Evolutionary conservation across 2,113 vertebrate species (phyloP).

Genomic region (Tragelaphus strepsiceros): DNA sequence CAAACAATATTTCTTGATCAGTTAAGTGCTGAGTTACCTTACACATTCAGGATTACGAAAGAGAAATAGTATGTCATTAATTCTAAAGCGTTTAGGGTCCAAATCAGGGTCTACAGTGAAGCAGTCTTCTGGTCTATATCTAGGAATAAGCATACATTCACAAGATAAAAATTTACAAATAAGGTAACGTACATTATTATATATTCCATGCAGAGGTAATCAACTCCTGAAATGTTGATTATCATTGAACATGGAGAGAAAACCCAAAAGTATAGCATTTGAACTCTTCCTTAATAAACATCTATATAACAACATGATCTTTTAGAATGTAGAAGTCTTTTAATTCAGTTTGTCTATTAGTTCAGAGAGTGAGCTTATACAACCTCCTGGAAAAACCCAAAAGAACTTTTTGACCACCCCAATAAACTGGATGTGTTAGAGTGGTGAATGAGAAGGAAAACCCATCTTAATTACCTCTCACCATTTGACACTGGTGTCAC

Average conservation of each 20-base stretch:
- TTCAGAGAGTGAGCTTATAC: not conserved
- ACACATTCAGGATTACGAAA: constrained; percentile 22
- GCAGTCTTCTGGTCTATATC: constrained; percentile 55
- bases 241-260: not conserved
- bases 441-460: not conserved
- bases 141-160: constrained; percentile 52
- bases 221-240: not conserved
- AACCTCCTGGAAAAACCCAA: not conserved
- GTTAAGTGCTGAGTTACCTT: constrained; percentile 67
- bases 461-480: not conserved
- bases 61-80: constrained; percentile 78
- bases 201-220: not conserved
- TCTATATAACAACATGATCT: not conserved
- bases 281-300: not conserved
- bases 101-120: constrained; percentile 8
- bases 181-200: not conserved
- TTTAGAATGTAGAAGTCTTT: not conserved
- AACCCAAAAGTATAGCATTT: not conserved
- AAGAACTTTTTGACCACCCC: not conserved
- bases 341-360: not conserved
- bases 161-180: not conserved
- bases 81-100: constrained; percentile 65
- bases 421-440: not conserved
- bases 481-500: not conserved
- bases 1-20: not conserved